A percentile compares a stretch with the other conserved stretches of the same genome.
These are phyloP conservation scores for Triplophysa rosa DNA, from an alignment of 2,113 vertebrate genomes.

Conservation along the genomic window DNA sequence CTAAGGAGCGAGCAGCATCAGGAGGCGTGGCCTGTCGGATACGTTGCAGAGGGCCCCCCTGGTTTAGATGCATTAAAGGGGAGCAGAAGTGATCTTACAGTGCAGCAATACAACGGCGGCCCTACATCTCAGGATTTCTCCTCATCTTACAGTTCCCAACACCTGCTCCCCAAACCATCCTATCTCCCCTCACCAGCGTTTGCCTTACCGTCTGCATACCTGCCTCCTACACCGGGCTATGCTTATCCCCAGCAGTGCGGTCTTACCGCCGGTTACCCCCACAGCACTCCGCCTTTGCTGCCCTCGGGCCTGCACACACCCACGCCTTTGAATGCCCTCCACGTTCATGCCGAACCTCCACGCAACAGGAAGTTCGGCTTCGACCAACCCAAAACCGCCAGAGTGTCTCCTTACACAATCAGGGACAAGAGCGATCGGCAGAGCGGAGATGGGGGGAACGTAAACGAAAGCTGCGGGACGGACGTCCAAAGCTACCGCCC, in stretches of 20 bases:
- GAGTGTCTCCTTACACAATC: constrained; percentile 68
- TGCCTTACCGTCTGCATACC: constrained; percentile 79
- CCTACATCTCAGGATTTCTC: constrained; percentile 82
- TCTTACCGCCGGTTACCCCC: constrained; percentile 78
- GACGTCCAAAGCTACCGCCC: constrained; percentile 76
- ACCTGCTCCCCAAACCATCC: constrained; percentile 61
- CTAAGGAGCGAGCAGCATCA: constrained; percentile 75
- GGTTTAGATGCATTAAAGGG: constrained; percentile 83
- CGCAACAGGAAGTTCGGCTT: constrained; percentile 87
- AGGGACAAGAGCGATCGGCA: constrained; percentile 66
- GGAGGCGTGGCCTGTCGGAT: constrained; percentile 82
- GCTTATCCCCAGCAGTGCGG: constrained; percentile 66
- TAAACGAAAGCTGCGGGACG: constrained; percentile 55
- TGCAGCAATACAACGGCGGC: constrained; percentile 71
- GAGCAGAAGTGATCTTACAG: constrained; percentile 70
- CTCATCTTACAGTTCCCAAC: constrained; percentile 76
- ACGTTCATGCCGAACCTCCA: constrained; percentile 72
- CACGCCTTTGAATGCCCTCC: constrained; percentile 73
- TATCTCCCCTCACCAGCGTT: constrained; percentile 80
- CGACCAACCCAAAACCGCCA: constrained; percentile 74
- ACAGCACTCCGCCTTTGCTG: constrained; percentile 81
- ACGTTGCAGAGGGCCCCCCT: constrained; percentile 76
- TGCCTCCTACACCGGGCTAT: constrained; percentile 74
- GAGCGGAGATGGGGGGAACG: constrained; percentile 75
- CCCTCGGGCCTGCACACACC: constrained; percentile 81